Conservation (phyloP, 2,888 invertebrate species). For the Omphaloscelis lunosa region DNA sequence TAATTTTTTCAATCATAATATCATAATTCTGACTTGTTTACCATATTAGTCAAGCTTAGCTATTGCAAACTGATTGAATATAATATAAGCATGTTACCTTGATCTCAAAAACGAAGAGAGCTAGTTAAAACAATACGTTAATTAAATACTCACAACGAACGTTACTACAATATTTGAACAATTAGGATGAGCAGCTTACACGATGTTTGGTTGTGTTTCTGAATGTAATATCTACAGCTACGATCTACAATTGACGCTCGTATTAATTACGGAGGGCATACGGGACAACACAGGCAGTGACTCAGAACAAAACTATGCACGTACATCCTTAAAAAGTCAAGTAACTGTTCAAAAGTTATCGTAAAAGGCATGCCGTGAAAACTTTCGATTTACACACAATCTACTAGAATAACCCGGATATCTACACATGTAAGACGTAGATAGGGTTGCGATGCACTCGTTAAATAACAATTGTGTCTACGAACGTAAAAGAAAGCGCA, state of each 20-base stretch:
- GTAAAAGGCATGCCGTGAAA: constrained; percentile 28
- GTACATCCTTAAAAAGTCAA: constrained; percentile 62
- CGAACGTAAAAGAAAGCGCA: constrained; percentile 56
- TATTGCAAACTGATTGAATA: not conserved
- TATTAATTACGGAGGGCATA: constrained; percentile 66
- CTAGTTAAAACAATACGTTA: constrained; percentile 17
- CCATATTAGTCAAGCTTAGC: not conserved
- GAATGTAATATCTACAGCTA: constrained; percentile 27
- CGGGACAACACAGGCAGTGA: constrained; percentile 75
- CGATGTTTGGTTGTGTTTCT: not conserved
- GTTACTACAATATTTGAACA: not conserved
- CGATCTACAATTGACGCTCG: constrained; percentile 57
- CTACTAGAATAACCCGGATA: constrained; percentile 51
- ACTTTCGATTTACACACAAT: constrained; percentile 44
- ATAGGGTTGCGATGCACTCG: constrained; percentile 34
- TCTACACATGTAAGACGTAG: constrained; percentile 33
- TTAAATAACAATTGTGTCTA: constrained; percentile 62
- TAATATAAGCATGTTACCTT: constrained; percentile 44
- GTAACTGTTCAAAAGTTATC: constrained; percentile 17
- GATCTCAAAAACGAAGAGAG: constrained; percentile 19
- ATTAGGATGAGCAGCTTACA: not conserved
- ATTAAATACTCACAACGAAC: not conserved
- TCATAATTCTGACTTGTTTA: not conserved
- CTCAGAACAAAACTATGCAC: constrained; percentile 77
- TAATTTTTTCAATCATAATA: not conserved